Evolutionary conservation across 1,140 invertebrate genomes (phyloP).

Genomic region (Tribolium madens): DNA sequence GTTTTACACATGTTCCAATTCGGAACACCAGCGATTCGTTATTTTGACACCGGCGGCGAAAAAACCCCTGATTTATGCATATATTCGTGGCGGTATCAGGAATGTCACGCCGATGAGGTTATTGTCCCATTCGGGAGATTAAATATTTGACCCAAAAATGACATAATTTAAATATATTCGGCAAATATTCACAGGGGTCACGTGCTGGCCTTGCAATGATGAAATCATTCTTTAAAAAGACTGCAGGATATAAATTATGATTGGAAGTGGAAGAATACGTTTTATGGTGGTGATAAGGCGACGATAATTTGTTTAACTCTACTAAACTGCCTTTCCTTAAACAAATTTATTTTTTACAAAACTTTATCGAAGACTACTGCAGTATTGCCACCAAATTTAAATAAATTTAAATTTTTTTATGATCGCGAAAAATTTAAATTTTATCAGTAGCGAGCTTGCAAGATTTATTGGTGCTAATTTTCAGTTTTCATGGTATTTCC

Average conservation of each 20-base stretch:
- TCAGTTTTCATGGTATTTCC: conserved; percentile 8
- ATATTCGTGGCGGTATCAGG: conserved; percentile 1
- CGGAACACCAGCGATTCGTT: conserved; percentile 27
- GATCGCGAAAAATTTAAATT: no score
- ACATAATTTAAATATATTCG: neutral
- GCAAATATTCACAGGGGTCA: conserved; percentile 4
- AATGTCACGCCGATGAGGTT: no score
- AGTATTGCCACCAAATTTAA: no score
- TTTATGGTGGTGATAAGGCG: neutral
- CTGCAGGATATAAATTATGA: neutral
- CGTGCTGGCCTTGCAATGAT: conserved; percentile 1
- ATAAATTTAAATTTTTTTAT: no score
- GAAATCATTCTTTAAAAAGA: neutral
- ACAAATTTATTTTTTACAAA: neutral
- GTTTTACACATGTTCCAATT: conserved; percentile 36
- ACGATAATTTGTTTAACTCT: neutral
- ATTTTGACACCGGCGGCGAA: conserved; percentile 30
- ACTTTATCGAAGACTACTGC: no score
- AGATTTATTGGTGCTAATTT: conserved; percentile 8
- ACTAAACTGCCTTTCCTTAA: neutral
- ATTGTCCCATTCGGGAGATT: neutral
- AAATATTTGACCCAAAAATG: conserved; percentile 26
- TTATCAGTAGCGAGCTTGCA: neutral
- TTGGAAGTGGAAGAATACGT: neutral
- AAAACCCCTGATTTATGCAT: conserved; percentile 24